Evolutionary conservation across 2,113 vertebrate genomes (phyloP), one percentile per base, ranked within the genome.

Genomic region (Ochotona princeps): DNA sequence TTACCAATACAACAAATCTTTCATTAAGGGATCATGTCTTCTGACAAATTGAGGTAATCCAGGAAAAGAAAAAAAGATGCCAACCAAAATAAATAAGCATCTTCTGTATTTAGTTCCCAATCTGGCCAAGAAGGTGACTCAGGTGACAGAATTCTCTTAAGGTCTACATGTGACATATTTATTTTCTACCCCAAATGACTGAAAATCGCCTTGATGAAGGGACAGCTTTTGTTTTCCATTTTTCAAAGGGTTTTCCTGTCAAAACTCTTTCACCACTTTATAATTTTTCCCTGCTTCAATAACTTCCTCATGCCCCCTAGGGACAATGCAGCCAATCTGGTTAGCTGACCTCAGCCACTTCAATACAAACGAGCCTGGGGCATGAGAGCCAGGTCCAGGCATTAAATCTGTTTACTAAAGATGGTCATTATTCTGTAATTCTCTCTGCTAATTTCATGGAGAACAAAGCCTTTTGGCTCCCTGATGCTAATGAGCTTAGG

Each of bases 401-500:
- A 44, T 70, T 82, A 81, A 95, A 69, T 44, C 87, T 96, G 81
- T 92, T 96, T 95, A 87, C 94, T 66, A 51, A 83, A 91, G 90
- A 74, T 1, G 0, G 57, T 74, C 90, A 91, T 94, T 95, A 94
- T 74, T 95, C 87, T 89, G 14, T 91, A 89, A 96, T 93, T 95
- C 84, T 91, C 67, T 93, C 81, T 89, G 90, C 87, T 96, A 91
- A 94, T 96, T 95, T 94, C 51, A 60, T 85, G 21, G 84, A 73
- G 73, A 96, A 96, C 84, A 95, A 97, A 96, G 95, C 84, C 35
- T 75, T 75, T 91, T 90, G 94, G 87, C 73, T 93, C 57, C 87
- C 67, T 21, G 57, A 94, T 54, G 84, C 90, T 96, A 96, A 96
- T 96, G 93, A 93, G 96, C 69, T 97, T 95, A 95, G 65, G 88